phyloP scores from a whole-genome alignment of 2,113 vertebrate species.

The Xyliphius kryptos region DNA sequence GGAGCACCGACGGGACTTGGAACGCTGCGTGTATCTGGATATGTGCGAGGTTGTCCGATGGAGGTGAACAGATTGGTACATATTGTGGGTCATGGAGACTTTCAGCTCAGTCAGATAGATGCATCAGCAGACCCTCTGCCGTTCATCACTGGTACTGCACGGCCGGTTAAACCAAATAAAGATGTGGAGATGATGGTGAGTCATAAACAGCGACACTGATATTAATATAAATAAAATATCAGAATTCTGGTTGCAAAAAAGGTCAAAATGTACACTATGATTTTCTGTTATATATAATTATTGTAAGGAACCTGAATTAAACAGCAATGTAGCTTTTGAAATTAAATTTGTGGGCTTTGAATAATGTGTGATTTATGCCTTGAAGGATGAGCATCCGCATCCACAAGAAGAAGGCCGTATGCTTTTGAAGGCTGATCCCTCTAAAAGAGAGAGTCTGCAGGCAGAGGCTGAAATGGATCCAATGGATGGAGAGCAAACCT shows the following conservation, averaged over 20 bases:
- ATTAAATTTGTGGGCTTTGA: too few relatives aligned
- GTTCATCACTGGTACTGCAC: slow-evolving; percentile 58
- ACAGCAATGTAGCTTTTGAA: too few relatives aligned
- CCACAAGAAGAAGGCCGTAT: slow-evolving; percentile 67
- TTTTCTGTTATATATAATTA: too few relatives aligned
- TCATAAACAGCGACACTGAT: not conserved
- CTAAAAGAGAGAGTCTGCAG: slow-evolving; percentile 75
- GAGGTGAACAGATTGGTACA: slow-evolving; percentile 82
- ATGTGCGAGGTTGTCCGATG: slow-evolving; percentile 77
- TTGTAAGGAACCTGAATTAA: too few relatives aligned
- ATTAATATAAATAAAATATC: too few relatives aligned
- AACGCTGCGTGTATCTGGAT: slow-evolving; percentile 85
- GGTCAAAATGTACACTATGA: too few relatives aligned
- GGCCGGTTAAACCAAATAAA: slow-evolving; percentile 35
- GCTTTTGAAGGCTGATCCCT: slow-evolving; percentile 80
- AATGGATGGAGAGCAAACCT: slow-evolving; percentile 96
- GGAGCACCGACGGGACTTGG: slow-evolving; percentile 60
- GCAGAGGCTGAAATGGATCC: slow-evolving; percentile 84
- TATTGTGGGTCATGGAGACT: slow-evolving; percentile 86
- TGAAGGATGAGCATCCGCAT: slow-evolving; percentile 59
- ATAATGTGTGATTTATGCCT: slow-evolving; percentile 15
- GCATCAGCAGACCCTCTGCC: slow-evolving; percentile 78
- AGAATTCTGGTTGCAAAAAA: too few relatives aligned
- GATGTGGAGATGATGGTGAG: slow-evolving; percentile 68
- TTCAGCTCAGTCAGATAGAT: slow-evolving; percentile 88